Evolutionary conservation across 2,797 vertebrate genomes (phyloP).

Genomic region (Labeo calbasu): DNA sequence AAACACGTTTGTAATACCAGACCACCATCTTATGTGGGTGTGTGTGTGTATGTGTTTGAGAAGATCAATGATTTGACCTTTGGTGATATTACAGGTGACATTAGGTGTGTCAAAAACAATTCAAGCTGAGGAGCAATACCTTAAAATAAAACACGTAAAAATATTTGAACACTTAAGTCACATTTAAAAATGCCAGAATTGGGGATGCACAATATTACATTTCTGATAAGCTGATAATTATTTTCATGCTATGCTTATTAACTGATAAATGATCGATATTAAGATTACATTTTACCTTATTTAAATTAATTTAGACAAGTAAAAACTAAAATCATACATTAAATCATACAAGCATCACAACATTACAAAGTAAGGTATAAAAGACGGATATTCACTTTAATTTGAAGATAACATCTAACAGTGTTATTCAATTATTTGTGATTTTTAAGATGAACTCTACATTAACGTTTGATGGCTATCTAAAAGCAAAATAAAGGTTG

Average conservation of each 20-base stretch:
- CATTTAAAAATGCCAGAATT: not conserved
- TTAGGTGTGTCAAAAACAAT: not conserved
- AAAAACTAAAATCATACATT: not conserved
- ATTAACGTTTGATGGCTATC: too few relatives aligned
- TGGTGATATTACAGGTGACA: constrained; percentile 19
- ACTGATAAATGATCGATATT: not conserved
- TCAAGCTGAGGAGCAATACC: not conserved
- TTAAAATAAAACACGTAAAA: not conserved
- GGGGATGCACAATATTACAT: not conserved
- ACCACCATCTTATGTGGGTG: constrained; percentile 7
- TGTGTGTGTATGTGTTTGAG: not conserved
- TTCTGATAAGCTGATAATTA: not conserved
- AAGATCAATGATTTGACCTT: constrained; percentile 53
- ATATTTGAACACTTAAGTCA: not conserved
- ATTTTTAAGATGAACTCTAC: too few relatives aligned
- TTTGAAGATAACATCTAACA: too few relatives aligned
- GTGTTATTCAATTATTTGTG: too few relatives aligned
- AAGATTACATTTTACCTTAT: too few relatives aligned
- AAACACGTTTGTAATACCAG: constrained; percentile 15
- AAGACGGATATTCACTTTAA: not conserved
- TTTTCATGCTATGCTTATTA: not conserved
- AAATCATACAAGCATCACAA: not conserved
- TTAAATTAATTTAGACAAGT: not conserved
- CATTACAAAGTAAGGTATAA: not conserved
- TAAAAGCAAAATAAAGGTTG: too few relatives aligned